Conservation (phyloP, 2,113 vertebrate genomes). For the Phoxinus phoxinus region DNA sequence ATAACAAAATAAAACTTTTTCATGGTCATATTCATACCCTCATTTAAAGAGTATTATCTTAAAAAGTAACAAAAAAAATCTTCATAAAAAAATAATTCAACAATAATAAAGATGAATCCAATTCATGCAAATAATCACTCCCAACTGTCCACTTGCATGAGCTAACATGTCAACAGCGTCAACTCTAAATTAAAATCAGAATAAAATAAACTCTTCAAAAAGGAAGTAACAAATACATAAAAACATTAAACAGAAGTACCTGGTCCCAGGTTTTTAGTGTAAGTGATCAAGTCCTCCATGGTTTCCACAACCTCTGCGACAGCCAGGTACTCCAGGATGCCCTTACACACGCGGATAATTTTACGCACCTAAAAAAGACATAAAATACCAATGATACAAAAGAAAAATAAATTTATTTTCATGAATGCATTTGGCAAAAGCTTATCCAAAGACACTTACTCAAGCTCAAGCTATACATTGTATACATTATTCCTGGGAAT, state of each 20-base stretch:
- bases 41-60: background rate
- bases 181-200: background rate
- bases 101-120: background rate
- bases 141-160: background rate
- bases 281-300: conserved; percentile 98
- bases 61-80: background rate
- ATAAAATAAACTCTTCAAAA: background rate
- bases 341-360: conserved; percentile 98
- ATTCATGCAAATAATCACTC: background rate
- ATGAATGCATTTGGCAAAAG: background rate
- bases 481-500: background rate
- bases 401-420: background rate
- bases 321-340: conserved; percentile 96
- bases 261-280: conserved; percentile 98
- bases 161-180: background rate
- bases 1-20: background rate
- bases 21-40: background rate
- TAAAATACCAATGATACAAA: background rate
- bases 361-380: conserved; percentile 86
- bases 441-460: background rate
- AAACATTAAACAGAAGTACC: conserved; percentile 71
- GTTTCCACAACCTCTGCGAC: conserved; percentile 97
- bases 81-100: background rate
- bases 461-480: background rate
- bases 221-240: background rate